Percentiles rank a stretch among this genome's conserved stretches.
Evolutionary conservation across 2,113 vertebrate species (phyloP).

Genomic region (Heterotilapia buettikoferi): DNA sequence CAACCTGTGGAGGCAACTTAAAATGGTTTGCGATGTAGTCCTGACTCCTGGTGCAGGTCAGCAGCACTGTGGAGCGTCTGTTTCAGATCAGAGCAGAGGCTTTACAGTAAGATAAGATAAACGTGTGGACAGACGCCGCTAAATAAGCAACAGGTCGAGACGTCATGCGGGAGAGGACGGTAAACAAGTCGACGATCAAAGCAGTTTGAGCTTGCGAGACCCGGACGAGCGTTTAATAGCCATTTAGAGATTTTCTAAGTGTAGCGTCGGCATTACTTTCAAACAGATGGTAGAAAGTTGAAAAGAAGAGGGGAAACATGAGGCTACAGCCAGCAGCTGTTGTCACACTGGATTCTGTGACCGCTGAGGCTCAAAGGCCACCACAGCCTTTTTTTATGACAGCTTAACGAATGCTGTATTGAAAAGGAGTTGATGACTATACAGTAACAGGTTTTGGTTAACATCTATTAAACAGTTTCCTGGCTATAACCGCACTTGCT

Average conservation of each 20-base stretch:
- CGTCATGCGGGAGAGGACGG: fast-evolving
- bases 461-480: background rate
- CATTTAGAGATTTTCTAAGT: background rate
- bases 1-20: constrained; percentile 1
- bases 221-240: fast-evolving
- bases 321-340: background rate
- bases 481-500: fast-evolving
- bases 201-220: background rate
- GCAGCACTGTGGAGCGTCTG: background rate
- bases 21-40: background rate
- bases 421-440: background rate
- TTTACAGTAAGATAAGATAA: background rate
- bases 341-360: background rate
- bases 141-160: background rate
- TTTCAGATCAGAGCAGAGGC: background rate
- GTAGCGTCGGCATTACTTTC: background rate
- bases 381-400: fast-evolving
- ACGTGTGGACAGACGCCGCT: fast-evolving
- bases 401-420: background rate
- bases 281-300: background rate
- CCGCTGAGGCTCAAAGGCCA: background rate
- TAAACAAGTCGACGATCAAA: background rate
- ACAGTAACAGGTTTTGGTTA: background rate
- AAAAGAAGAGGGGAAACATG: background rate
- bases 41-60: constrained; percentile 17